Percentiles rank a stretch among this genome's conserved stretches.
phyloP scores from a whole-genome alignment of 2,888 invertebrate genomes.

The Synergus japonicus region DNA sequence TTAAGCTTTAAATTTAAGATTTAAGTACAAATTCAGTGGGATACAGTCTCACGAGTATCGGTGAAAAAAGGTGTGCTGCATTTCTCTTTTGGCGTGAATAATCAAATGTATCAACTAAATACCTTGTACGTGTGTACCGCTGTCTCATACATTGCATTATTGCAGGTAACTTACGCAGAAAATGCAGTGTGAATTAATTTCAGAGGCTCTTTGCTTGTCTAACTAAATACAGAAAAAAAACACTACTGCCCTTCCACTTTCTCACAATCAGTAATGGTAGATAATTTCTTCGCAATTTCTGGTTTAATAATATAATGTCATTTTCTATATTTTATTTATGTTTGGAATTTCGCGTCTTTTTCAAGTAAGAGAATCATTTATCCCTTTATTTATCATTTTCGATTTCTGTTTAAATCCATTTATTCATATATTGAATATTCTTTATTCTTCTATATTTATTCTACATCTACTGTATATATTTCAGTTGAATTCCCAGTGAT shows the following conservation, averaged over 20 bases:
- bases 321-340: background rate
- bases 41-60: constrained; percentile 1
- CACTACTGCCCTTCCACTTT: too few species aligned
- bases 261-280: background rate
- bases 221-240: constrained; percentile 6
- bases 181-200: constrained; percentile 23
- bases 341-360: background rate
- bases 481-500: too few species aligned
- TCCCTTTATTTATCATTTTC: background rate
- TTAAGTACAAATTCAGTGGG: constrained; percentile 1
- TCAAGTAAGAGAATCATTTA: background rate
- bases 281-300: constrained; percentile 10
- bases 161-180: constrained; percentile 7
- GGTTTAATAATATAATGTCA: background rate
- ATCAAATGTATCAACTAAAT: background rate
- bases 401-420: too few species aligned
- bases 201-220: constrained; percentile 7
- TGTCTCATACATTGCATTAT: constrained; percentile 4
- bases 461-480: too few species aligned
- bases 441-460: too few species aligned
- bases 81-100: background rate
- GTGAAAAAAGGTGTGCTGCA: background rate
- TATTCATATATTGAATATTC: too few species aligned
- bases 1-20: background rate
- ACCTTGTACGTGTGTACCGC: background rate